Conservation (phyloP, 1,140 invertebrate genomes). For the Holcopasites calliopsidis region DNA sequence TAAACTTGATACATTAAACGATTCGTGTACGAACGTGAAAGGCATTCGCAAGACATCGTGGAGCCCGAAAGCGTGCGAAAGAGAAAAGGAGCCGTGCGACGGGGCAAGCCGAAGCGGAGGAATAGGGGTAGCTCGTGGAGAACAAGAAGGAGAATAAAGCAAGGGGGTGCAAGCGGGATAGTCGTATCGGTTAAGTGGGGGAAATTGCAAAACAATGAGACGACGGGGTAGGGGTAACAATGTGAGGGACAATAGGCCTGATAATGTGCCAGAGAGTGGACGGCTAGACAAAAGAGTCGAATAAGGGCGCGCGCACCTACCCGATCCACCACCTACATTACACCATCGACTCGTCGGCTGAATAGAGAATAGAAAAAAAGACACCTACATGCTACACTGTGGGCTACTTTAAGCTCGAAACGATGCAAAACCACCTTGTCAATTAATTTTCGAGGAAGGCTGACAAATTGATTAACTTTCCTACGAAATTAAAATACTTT, state of each 20-base stretch:
- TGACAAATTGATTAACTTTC: background rate
- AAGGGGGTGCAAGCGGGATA: conserved; percentile 62
- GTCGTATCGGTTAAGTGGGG: conserved; percentile 79
- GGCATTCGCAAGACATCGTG: background rate
- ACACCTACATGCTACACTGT: conserved; percentile 45
- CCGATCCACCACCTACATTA: conserved; percentile 67
- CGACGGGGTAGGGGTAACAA: conserved; percentile 75
- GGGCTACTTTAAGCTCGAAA: conserved; percentile 29
- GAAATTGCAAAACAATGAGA: conserved; percentile 80
- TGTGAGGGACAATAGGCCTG: conserved; percentile 80
- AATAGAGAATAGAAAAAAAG: conserved; percentile 49
- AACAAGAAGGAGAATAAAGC: conserved; percentile 38
- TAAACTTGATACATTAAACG: conserved; percentile 14
- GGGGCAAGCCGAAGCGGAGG: conserved; percentile 47
- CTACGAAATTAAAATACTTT: background rate
- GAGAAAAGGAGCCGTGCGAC: conserved; percentile 36
- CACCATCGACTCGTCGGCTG: conserved; percentile 58
- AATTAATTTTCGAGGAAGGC: background rate
- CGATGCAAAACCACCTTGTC: background rate
- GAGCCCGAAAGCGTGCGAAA: conserved; percentile 14
- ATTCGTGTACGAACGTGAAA: too few relatives aligned
- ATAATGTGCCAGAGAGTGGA: conserved; percentile 80
- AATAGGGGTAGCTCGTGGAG: conserved; percentile 35
- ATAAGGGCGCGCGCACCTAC: conserved; percentile 75
- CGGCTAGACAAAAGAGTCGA: conserved; percentile 79